Percentiles rank a stretch among this genome's conserved stretches.
Evolutionary conservation across 1,140 invertebrate genomes (phyloP).

Genomic region (Brachionus asplanchnoidis): DNA sequence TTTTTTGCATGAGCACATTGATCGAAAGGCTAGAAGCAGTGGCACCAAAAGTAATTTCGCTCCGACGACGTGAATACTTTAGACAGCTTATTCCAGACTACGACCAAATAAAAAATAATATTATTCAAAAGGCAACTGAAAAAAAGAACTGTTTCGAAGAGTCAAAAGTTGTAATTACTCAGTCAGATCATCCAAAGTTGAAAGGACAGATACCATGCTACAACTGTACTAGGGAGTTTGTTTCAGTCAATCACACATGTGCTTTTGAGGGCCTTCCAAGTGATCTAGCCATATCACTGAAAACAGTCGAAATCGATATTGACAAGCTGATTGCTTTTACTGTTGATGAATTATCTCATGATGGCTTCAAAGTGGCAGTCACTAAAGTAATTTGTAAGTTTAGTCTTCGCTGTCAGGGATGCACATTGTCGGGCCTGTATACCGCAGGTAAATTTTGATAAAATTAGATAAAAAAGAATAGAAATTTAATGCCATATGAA

Average conservation of each 20-base stretch:
- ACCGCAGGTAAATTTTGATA: slow-evolving; percentile 28
- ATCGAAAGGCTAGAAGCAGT: slow-evolving; percentile 10
- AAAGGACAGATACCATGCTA: slow-evolving; percentile 42
- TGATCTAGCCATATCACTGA: slow-evolving; percentile 22
- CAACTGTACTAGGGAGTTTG: slow-evolving; percentile 42
- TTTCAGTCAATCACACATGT: slow-evolving; percentile 41
- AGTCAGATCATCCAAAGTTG: slow-evolving; percentile 34
- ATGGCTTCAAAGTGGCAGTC: slow-evolving; percentile 14
- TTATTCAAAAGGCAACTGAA: slow-evolving; percentile 27
- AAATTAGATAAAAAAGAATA: neutral
- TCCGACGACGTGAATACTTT: slow-evolving; percentile 17
- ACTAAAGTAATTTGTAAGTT: slow-evolving; percentile 31
- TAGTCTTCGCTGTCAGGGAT: slow-evolving; percentile 40
- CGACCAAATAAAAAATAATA: slow-evolving; percentile 34
- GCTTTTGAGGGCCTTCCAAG: slow-evolving; percentile 33
- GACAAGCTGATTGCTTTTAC: slow-evolving; percentile 40
- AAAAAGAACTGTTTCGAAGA: slow-evolving; percentile 31
- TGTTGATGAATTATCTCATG: slow-evolving; percentile 33
- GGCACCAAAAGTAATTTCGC: slow-evolving; percentile 35
- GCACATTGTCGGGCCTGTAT: slow-evolving; percentile 36
- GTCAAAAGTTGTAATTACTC: slow-evolving; percentile 41
- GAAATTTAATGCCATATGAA: neutral
- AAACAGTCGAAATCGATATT: slow-evolving; percentile 36
- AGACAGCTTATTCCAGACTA: slow-evolving; percentile 37
- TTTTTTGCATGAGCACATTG: slow-evolving; percentile 34